A percentile compares a stretch with the other conserved stretches of the same genome.
phyloP scores from a whole-genome alignment of 1,140 invertebrate genomes.

The Sarcophaga peregrina region DNA sequence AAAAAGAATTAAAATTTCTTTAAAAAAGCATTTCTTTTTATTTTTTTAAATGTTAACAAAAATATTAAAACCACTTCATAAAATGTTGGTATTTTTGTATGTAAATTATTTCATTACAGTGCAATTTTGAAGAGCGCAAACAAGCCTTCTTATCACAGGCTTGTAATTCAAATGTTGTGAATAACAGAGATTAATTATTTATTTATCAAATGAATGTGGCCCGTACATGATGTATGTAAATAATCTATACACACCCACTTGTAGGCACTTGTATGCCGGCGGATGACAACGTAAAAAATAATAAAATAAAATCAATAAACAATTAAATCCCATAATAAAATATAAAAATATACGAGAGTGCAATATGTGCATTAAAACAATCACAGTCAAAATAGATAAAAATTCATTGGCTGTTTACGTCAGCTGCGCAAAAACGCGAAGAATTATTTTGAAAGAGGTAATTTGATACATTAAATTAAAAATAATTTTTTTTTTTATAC shows the following conservation, averaged over 20 bases:
- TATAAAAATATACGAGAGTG: not conserved
- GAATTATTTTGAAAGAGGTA: not conserved
- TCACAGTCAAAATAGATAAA: not conserved
- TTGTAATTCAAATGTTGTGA: not conserved
- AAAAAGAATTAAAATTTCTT: no score
- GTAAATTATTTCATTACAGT: no score
- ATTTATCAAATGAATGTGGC: not conserved
- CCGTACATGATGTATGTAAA: not conserved
- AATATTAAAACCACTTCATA: no score
- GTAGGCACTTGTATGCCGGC: not conserved
- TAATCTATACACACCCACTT: not conserved
- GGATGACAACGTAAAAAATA: not conserved
- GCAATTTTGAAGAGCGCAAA: no score
- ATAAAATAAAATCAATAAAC: constrained; percentile 2
- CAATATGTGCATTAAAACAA: no score
- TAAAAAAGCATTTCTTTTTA: no score
- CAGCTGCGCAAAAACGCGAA: not conserved
- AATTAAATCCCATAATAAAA: not conserved
- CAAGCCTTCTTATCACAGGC: no score
- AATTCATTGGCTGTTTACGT: not conserved
- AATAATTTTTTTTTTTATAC: no score
- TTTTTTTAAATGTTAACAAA: no score
- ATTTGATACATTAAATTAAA: no score
- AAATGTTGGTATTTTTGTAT: no score
- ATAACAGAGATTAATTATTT: not conserved